Percentiles rank a stretch among this genome's conserved stretches.
These are phyloP conservation scores for Drosophila birchii DNA, from an alignment of 2,888 invertebrate genomes.

Conservation along the genomic window DNA sequence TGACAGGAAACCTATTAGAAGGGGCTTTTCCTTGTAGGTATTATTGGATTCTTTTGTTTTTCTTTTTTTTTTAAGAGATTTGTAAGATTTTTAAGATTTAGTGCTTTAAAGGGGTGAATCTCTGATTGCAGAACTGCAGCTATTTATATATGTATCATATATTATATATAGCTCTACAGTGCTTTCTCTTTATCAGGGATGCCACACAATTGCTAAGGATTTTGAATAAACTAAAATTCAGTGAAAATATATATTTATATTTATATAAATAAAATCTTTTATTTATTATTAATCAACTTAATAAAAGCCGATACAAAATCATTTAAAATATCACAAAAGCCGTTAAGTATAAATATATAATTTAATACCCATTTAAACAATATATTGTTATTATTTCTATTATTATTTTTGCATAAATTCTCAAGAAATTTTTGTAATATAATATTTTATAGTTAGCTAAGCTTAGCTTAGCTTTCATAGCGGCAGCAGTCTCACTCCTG, in stretches of 20 bases:
- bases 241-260: not conserved
- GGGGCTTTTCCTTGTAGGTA: not conserved
- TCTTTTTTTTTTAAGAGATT: not conserved
- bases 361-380: not conserved
- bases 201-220: not conserved
- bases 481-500: not conserved
- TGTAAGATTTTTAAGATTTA: not conserved
- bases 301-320: not conserved
- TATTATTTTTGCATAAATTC: not conserved
- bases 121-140: constrained; percentile 13
- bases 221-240: not conserved
- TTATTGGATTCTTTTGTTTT: constrained; percentile 3
- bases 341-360: not conserved
- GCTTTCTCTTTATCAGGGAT: not conserved
- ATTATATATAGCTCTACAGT: not conserved
- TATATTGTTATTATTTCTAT: not conserved
- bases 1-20: constrained; percentile 34
- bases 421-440: not conserved
- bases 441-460: not conserved
- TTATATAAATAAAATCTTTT: too few relatives aligned
- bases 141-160: not conserved
- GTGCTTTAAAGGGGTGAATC: constrained; percentile 3
- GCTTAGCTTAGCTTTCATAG: not conserved
- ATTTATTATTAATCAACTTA: too few relatives aligned
- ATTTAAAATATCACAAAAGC: not conserved